Conservation (phyloP, 2,113 vertebrate genomes). For the Orthonyx spaldingii region DNA sequence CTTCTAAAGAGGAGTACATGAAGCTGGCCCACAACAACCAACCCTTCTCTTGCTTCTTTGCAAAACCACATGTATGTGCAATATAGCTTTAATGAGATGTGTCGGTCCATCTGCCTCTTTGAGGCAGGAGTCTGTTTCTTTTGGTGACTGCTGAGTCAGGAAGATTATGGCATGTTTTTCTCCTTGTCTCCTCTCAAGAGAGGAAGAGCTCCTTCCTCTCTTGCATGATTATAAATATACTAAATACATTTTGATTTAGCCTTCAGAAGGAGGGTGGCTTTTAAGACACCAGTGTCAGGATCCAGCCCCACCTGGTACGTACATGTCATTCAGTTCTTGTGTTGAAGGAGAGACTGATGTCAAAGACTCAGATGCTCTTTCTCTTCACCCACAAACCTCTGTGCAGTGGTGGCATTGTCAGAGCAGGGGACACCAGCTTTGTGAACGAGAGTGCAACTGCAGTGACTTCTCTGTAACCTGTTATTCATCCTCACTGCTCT, state of each 20-base stretch:
- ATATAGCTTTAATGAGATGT: background rate
- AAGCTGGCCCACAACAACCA: background rate
- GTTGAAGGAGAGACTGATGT: background rate
- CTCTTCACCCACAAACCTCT: background rate
- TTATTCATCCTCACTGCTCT: background rate
- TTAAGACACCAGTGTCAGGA: background rate
- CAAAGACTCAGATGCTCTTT: background rate
- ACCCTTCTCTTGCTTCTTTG: background rate
- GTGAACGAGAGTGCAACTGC: background rate
- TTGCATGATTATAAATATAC: accelerated
- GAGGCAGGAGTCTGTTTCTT: background rate
- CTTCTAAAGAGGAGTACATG: background rate
- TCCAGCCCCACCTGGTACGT: background rate
- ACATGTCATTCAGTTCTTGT: accelerated
- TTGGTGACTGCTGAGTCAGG: background rate
- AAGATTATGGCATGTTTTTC: background rate
- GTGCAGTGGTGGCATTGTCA: background rate
- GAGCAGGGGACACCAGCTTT: background rate
- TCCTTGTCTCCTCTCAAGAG: background rate
- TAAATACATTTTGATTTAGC: background rate
- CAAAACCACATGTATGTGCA: background rate
- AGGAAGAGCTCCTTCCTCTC: background rate
- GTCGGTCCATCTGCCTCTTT: background rate
- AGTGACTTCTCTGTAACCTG: background rate
- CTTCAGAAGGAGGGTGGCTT: background rate